Base-by-base conservation (phyloP, 2,797 vertebrate genomes). In the Sebastes wilsoni region DNA sequence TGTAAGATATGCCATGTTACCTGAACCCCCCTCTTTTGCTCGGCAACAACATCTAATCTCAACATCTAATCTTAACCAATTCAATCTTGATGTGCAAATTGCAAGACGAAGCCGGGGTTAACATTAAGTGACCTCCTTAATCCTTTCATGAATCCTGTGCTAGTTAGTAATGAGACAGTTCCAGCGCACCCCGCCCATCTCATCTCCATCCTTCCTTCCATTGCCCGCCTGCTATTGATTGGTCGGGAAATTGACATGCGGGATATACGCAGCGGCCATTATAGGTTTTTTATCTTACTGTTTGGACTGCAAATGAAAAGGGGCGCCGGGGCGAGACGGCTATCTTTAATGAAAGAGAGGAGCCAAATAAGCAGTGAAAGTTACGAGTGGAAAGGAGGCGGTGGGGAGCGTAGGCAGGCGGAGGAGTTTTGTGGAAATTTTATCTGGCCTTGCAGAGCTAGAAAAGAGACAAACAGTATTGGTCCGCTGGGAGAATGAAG, bases 261-360 rank as follows among this genome's bases (percentile, higher is more conserved):
- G 87, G 79, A 90, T 93, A 90, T 93, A 90, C 16, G 80, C 89
- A 80, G 85, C 81, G 89, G 89, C 90, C 90, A 89, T 90, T 95
- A 94, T 93, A 93, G 92, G 84, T 89, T 94, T 94, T 95, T 93
- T 93, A 88, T 94, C 91, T 93, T 93, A 92, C 90, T 94, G 88
- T 95, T 95, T 95, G 91, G 93, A 92, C 92, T 94, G 87, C 89
- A 95, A 94, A 96, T 95, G 92, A 94, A 95, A 93, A 90, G 87
- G 88, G 68, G 87, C 69, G 83, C 62, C 52, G 23, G 85, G 88
- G 89, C 74, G 87, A 92, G 92, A 93, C 89, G 71, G 89, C 90
- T 87, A 84, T 93, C 89, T 91, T 91, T 89, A 93, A 93, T 91
- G 90, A 92, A 89, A 90, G 87, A 73, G 85, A 85, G 76, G 75